A percentile compares a stretch with the other conserved stretches of the same genome.
Conservation (phyloP, 2,113 vertebrate genomes). For the Elaphurus davidianus region DNA sequence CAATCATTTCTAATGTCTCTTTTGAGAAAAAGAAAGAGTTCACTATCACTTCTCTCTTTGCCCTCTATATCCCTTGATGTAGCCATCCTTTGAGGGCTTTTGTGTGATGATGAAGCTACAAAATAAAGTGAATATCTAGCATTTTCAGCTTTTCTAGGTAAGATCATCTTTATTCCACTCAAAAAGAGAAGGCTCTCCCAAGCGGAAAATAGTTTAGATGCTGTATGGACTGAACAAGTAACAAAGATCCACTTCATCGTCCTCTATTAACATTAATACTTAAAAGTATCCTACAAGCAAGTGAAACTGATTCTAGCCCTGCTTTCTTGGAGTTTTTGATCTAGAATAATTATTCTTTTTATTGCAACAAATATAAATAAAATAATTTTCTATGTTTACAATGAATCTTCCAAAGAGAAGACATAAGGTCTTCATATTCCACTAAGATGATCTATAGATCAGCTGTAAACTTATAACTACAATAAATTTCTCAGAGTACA, state of each 20-base stretch:
- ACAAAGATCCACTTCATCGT: not conserved
- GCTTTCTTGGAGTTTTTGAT: not conserved
- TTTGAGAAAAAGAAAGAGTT: not conserved
- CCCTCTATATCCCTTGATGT: not conserved
- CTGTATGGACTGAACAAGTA: not conserved
- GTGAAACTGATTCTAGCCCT: not conserved
- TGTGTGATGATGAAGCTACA: not conserved
- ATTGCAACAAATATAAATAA: not conserved
- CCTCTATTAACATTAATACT: not conserved
- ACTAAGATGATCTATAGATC: not conserved
- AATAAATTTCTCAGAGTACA: not conserved
- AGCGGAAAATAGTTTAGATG: not conserved
- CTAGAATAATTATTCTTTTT: not conserved
- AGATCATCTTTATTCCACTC: not conserved
- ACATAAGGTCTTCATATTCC: not conserved
- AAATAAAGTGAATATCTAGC: not conserved
- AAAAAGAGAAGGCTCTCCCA: not conserved
- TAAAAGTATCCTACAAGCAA: not conserved
- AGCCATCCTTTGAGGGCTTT: not conserved
- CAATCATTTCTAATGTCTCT: not conserved
- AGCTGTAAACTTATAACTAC: not conserved
- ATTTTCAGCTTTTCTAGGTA: not conserved
- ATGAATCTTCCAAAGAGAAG: not conserved
- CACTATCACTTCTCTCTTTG: not conserved
- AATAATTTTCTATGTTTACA: not conserved